phyloP scores from a whole-genome alignment of 2,113 vertebrate genomes.

The Pipra filicauda region DNA sequence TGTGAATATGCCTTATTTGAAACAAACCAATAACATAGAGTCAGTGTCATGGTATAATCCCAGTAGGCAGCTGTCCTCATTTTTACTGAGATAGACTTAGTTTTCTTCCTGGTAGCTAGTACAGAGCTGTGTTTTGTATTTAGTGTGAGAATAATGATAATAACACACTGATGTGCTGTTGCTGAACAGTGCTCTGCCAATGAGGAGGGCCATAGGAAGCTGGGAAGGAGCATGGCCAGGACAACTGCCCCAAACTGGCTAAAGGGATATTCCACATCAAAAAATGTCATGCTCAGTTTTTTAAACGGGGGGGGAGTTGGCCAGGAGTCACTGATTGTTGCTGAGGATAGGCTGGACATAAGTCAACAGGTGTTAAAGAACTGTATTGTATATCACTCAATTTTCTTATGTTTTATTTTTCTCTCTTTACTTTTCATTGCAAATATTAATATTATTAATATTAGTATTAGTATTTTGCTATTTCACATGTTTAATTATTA shows the following conservation, averaged over 20 bases:
- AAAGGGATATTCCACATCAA: no score
- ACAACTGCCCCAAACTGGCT: neutral
- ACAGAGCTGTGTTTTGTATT: neutral
- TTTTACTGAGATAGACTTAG: neutral
- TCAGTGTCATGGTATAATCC: neutral
- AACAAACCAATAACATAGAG: neutral
- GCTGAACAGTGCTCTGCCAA: neutral
- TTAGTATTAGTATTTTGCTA: neutral
- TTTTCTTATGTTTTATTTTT: neutral
- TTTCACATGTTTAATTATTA: neutral
- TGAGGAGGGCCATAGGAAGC: neutral
- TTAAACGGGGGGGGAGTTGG: neutral
- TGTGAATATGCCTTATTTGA: neutral
- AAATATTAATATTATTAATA: neutral
- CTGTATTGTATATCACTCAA: neutral
- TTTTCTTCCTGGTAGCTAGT: neutral
- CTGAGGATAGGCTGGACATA: accelerated
- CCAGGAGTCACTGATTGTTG: accelerated
- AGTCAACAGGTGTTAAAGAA: no score
- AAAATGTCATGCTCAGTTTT: neutral
- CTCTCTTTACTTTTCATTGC: neutral
- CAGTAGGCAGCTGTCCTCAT: neutral
- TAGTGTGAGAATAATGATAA: neutral
- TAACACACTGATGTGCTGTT: neutral
- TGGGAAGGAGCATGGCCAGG: neutral